A percentile compares a stretch with the other conserved stretches of the same genome.
Evolutionary conservation across 2,113 vertebrate genomes (phyloP).

Genomic region (Oriolus oriolus): DNA sequence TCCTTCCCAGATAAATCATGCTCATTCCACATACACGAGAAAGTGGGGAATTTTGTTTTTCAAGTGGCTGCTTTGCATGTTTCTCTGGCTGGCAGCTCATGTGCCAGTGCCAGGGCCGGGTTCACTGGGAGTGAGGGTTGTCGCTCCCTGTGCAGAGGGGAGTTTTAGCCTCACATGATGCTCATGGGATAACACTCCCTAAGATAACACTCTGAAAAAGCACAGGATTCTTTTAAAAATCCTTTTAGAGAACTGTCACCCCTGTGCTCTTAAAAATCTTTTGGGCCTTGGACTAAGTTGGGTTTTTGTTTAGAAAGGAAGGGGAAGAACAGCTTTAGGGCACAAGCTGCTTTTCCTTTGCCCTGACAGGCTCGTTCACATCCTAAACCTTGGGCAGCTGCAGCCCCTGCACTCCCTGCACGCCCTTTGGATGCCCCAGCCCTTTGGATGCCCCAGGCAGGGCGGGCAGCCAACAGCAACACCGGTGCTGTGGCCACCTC

Average conservation of each 20-base stretch:
- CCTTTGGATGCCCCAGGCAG: background rate
- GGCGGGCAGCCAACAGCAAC: background rate
- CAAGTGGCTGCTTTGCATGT: conserved; percentile 52
- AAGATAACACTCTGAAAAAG: background rate
- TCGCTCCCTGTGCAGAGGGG: fast-evolving
- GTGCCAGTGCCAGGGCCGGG: background rate
- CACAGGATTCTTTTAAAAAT: background rate
- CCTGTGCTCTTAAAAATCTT: background rate
- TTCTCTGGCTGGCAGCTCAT: background rate
- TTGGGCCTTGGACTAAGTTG: background rate
- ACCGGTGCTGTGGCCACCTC: background rate
- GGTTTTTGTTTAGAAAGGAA: background rate
- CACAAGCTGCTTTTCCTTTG: background rate
- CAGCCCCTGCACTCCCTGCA: background rate
- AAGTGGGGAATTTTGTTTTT: conserved; percentile 58
- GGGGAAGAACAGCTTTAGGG: background rate
- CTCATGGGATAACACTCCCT: background rate
- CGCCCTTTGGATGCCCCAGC: background rate
- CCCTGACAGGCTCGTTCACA: background rate
- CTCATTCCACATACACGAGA: conserved; percentile 43
- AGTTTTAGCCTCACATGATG: background rate
- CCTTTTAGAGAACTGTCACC: background rate
- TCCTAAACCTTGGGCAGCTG: background rate
- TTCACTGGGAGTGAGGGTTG: background rate
- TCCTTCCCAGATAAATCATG: conserved; percentile 62